These are phyloP conservation scores for Catamblyrhynchus diadema DNA, from an alignment of 2,797 vertebrate genomes.

Conservation along the genomic window DNA sequence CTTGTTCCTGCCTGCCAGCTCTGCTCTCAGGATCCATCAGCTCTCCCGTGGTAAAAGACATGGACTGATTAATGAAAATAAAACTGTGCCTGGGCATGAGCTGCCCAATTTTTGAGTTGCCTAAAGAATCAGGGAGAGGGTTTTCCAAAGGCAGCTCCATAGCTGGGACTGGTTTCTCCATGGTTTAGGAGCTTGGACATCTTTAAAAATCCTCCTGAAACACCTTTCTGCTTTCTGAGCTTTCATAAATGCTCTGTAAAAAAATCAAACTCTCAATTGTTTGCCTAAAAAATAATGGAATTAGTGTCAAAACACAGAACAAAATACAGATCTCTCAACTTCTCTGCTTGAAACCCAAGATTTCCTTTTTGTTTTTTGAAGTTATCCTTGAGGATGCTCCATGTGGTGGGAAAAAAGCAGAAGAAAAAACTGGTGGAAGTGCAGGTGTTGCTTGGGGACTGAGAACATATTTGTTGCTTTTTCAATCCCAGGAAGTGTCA, in stretches of 20 bases:
- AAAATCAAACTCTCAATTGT: background rate
- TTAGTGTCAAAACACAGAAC: background rate
- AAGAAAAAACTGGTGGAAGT: background rate
- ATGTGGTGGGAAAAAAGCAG: background rate
- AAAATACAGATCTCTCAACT: background rate
- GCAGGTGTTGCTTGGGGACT: background rate
- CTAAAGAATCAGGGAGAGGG: background rate
- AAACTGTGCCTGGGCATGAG: background rate
- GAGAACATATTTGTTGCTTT: conserved; percentile 10
- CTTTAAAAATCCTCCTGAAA: background rate
- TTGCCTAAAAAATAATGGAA: background rate
- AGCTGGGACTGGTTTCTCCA: background rate
- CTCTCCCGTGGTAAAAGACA: conserved; percentile 23
- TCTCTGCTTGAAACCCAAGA: background rate
- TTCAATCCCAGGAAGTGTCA: background rate
- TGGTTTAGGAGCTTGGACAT: background rate
- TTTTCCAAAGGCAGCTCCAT: background rate
- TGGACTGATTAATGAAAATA: conserved; percentile 8
- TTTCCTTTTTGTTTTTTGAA: background rate
- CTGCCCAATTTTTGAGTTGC: background rate
- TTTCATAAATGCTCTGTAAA: background rate
- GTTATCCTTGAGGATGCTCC: background rate
- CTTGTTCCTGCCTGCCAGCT: conserved; percentile 44
- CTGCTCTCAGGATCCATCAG: conserved; percentile 7
- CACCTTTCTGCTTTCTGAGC: background rate